A percentile compares a stretch with the other conserved stretches of the same genome.
Conservation (phyloP, 92 coral and sea anemone genomes). For the Pocillopora meandrina region DNA sequence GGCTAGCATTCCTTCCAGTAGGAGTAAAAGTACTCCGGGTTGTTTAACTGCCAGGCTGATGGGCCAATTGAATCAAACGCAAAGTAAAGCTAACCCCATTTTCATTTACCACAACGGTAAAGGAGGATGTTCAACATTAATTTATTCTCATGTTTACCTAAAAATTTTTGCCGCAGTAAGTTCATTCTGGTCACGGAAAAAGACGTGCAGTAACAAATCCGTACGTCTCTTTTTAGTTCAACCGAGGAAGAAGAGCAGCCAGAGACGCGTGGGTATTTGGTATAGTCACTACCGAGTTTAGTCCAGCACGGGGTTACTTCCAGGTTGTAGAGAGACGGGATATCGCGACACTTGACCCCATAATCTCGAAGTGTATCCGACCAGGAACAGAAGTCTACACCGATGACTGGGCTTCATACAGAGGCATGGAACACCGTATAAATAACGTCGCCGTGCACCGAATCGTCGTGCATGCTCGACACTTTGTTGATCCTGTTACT, state of each 20-base stretch:
- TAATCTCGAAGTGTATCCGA: constrained; percentile 30
- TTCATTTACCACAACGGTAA: no score
- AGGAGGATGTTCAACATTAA: no score
- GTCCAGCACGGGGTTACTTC: constrained; percentile 33
- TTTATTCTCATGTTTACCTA: no score
- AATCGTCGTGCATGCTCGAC: no score
- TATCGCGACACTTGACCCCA: constrained; percentile 32
- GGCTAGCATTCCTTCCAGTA: no score
- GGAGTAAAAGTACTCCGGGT: no score
- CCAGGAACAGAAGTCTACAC: constrained; percentile 52
- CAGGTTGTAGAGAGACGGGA: constrained; percentile 22
- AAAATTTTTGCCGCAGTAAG: no score
- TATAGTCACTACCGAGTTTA: constrained; percentile 24
- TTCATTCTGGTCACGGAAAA: no score
- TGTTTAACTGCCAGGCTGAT: no score
- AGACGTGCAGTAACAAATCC: neutral
- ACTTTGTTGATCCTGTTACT: no score
- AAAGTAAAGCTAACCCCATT: no score
- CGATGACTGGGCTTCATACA: constrained; percentile 37
- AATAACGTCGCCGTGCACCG: constrained; percentile 16
- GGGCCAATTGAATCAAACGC: no score
- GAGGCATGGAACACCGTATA: constrained; percentile 34
- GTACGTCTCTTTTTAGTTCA: constrained; percentile 9
- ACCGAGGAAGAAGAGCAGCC: constrained; percentile 22
- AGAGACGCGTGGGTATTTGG: constrained; percentile 38